Conservation (phyloP, 2,113 vertebrate species). For the Canis aureus region DNA sequence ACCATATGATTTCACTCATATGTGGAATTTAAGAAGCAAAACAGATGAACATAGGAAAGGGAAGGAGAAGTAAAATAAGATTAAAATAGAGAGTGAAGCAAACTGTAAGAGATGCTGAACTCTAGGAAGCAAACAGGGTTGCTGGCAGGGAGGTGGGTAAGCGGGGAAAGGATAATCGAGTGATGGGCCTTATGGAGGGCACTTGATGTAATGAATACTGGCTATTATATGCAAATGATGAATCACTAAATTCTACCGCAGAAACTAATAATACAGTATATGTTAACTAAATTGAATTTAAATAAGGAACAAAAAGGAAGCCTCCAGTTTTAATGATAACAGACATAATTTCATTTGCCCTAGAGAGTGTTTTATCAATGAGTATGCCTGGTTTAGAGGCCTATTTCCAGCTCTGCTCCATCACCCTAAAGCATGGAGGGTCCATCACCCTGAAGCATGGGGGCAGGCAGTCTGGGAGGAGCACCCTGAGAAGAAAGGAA, state of each 20-base stretch:
- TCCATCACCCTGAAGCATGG: fast-evolving
- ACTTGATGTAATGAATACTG: neutral
- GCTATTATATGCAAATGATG: neutral
- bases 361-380: neutral
- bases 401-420: neutral
- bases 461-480: neutral
- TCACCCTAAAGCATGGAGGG: neutral
- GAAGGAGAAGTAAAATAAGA: neutral
- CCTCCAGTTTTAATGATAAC: neutral
- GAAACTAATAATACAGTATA: neutral
- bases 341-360: conserved; percentile 8
- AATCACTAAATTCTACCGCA: neutral
- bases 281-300: neutral
- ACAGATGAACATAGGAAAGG: neutral
- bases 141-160: neutral
- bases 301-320: neutral
- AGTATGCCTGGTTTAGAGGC: neutral
- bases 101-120: neutral
- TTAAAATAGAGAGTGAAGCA: neutral
- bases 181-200: neutral
- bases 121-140: neutral
- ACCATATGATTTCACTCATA: neutral
- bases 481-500: neutral
- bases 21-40: neutral
- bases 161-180: neutral